Evolutionary conservation across 2,888 invertebrate genomes (phyloP).

Genomic region (Nephrocerus scutellatus): DNA sequence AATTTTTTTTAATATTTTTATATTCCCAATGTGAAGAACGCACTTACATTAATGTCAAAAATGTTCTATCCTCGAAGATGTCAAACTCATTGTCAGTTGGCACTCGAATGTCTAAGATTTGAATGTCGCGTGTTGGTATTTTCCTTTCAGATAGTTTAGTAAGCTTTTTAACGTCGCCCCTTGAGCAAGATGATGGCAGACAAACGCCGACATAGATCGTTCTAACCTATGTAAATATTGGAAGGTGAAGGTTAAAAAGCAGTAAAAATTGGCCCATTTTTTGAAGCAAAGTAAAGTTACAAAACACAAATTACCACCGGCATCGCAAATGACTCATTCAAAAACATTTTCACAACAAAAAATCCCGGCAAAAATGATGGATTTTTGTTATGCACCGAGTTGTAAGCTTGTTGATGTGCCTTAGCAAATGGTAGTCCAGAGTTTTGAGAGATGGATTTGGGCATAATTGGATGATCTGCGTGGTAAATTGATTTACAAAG

Average conservation of each 20-base stretch:
- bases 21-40: no score
- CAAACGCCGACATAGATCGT: constrained; percentile 70
- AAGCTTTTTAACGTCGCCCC: constrained; percentile 55
- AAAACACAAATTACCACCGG: constrained; percentile 33
- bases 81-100: constrained; percentile 60
- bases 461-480: constrained; percentile 42
- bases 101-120: constrained; percentile 61
- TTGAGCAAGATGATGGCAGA: constrained; percentile 62
- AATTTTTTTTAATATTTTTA: no score
- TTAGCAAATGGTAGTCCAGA: constrained; percentile 42
- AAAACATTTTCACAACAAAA: constrained; percentile 56
- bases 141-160: constrained; percentile 53
- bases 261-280: no score
- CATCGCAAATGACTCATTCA: constrained; percentile 48
- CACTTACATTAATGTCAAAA: constrained; percentile 62
- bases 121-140: constrained; percentile 47
- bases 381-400: constrained; percentile 41
- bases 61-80: constrained; percentile 62
- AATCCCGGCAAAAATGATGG: constrained; percentile 65
- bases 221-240: constrained; percentile 53
- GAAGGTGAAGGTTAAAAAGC: constrained; percentile 3
- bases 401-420: constrained; percentile 33
- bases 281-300: background rate
- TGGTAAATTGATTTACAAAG: constrained; percentile 61
- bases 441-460: constrained; percentile 22